A percentile compares a stretch with the other conserved stretches of the same genome.
phyloP scores from a whole-genome alignment of 2,113 vertebrate species.

The Carassius gibelio region DNA sequence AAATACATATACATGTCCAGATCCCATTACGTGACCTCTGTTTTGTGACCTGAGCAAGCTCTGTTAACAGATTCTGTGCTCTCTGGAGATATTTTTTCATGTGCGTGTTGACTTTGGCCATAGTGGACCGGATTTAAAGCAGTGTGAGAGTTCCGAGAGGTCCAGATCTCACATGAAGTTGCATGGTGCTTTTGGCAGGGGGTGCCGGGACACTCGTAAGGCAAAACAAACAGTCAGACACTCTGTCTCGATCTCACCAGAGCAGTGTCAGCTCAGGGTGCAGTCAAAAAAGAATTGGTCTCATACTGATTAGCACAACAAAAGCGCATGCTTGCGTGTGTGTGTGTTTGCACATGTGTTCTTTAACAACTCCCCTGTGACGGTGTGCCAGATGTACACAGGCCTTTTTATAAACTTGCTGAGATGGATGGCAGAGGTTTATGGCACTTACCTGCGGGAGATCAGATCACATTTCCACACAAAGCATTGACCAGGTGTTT shows the following conservation, averaged over 20 bases:
- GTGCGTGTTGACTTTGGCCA: conserved; percentile 47
- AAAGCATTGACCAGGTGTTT: conserved; percentile 49
- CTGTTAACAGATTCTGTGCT: conserved; percentile 26
- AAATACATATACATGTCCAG: conserved; percentile 21
- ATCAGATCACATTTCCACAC: conserved; percentile 45
- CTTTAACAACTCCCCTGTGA: conserved; percentile 80
- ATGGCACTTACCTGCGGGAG: conserved; percentile 65
- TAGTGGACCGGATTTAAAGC: conserved; percentile 18
- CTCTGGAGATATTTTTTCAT: conserved; percentile 23
- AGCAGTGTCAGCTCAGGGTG: conserved; percentile 26
- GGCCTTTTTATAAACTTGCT: conserved; percentile 89
- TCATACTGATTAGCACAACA: conserved; percentile 82
- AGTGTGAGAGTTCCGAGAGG: conserved; percentile 29
- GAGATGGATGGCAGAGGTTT: conserved; percentile 80
- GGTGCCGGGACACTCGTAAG: conserved; percentile 35
- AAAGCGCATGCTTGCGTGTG: conserved; percentile 24
- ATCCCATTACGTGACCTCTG: conserved; percentile 35
- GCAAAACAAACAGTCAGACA: conserved; percentile 53
- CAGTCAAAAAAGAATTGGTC: conserved; percentile 61
- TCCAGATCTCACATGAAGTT: conserved; percentile 45
- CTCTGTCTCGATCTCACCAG: conserved; percentile 19
- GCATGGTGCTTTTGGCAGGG: conserved; percentile 45
- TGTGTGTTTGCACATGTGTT: conserved; percentile 68
- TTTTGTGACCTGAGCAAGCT: conserved; percentile 4
- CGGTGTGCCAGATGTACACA: conserved; percentile 79